Base-by-base conservation (phyloP, 2,797 vertebrate species). In the Taeniopygia guttata region DNA sequence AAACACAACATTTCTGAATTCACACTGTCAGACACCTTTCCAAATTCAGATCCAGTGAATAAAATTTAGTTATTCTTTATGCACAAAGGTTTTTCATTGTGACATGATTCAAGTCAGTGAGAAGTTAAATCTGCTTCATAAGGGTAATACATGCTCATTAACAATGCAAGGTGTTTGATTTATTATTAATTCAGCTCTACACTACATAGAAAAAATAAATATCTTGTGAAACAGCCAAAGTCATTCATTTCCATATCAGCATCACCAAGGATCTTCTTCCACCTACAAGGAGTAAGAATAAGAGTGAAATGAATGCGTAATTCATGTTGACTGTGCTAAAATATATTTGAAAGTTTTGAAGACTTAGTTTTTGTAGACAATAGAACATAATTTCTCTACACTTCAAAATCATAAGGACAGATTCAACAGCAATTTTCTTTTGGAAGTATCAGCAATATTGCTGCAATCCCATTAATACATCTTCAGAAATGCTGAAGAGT, bases 251-350 rank as follows among this genome's bases (percentile, higher is more conserved):
- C 14, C 52, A 5, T 23, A 38, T 56, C 74, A 67, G 73, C 84
- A 91, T 67, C 87, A 86, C 43, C 83, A 83, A 80, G 32, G 87
- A 84, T 73, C 59, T 55, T 95, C 94, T 76, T 93, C 69, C 51
- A 74, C 84, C 96, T 97, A 54, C n/a, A 93, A 82, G 51, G 51
- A 84, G 42, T 36, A 87, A 94, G 59, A 87, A 80, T 15, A 96
- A 60, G 38, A 87, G 40, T 59, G 25, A 94, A 94, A 92, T 12
- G 13, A 63, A 76, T 56, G 29, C 1, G 0, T 45, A 85, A 55
- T 48, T 59, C 5, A 16, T 22, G 9, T 5, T 64, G 17, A 68
- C 49, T 23, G 22, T 3, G 4, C 18, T 56, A 43, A 83, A 87
- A 66, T 5, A 5, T 11, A 74, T 40, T 38, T 56, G 12, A 29